Conservation (phyloP, 2,888 invertebrate genomes). For the Dermolepida albohirtum region DNA sequence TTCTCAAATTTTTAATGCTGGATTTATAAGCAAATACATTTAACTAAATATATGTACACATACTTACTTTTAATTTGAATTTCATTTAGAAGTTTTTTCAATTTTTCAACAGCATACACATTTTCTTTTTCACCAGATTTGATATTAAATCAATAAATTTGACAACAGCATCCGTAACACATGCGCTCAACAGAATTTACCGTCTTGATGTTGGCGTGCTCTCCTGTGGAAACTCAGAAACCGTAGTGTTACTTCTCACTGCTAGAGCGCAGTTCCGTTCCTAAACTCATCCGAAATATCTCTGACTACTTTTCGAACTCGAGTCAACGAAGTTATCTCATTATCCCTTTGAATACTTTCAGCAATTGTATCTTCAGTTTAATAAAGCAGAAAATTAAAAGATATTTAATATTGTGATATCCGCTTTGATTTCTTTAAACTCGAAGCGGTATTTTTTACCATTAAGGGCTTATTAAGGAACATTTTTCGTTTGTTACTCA, state of each 20-base stretch:
- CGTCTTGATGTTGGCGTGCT: not conserved
- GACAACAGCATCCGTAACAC: constrained; percentile 44
- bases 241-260: constrained; percentile 46
- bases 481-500: constrained; percentile 21
- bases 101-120: constrained; percentile 14
- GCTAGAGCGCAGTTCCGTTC: constrained; percentile 45
- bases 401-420: constrained; percentile 60
- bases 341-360: constrained; percentile 62
- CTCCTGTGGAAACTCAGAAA: not conserved
- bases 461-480: constrained; percentile 7
- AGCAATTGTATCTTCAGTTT: constrained; percentile 59
- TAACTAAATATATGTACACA: not conserved
- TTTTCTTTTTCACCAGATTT: constrained; percentile 13
- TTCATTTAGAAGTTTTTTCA: constrained; percentile 21
- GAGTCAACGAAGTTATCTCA: constrained; percentile 57
- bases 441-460: constrained; percentile 41
- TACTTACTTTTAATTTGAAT: constrained; percentile 32
- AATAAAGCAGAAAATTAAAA: constrained; percentile 62
- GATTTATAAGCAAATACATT: too few relatives aligned
- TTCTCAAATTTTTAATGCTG: too few relatives aligned
- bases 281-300: constrained; percentile 26
- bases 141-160: constrained; percentile 44
- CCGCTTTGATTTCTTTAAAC: constrained; percentile 55
- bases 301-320: constrained; percentile 30
- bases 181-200: constrained; percentile 38